Evolutionary conservation across 2,888 invertebrate genomes (phyloP).

Genomic region (Ornithoptera priamus): DNA sequence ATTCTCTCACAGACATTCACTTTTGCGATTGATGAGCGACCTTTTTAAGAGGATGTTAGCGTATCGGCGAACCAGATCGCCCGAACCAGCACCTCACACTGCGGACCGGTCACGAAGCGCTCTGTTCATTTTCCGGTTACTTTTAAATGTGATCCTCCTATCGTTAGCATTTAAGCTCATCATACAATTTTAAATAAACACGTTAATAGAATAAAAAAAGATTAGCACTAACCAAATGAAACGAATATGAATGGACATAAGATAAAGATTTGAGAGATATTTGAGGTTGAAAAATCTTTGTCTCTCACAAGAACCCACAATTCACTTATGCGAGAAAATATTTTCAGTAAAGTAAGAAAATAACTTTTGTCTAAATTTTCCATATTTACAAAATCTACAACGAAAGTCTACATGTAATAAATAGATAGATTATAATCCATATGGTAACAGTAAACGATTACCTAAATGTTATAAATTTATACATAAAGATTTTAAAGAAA

Average conservation of each 20-base stretch:
- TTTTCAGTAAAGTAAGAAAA: no score
- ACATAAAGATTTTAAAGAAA: not conserved
- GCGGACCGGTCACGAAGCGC: conserved; percentile 33
- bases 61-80: no score
- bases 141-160: conserved; percentile 10
- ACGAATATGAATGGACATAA: not conserved
- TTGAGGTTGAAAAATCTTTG: no score
- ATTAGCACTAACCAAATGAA: not conserved
- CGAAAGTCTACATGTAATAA: no score
- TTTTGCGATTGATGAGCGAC: conserved; percentile 31
- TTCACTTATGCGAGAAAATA: no score
- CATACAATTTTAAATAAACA: not conserved
- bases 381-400: not conserved
- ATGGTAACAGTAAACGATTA: no score
- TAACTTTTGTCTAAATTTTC: not conserved
- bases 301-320: no score
- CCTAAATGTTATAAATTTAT: no score
- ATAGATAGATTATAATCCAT: no score
- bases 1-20: conserved; percentile 34
- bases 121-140: conserved; percentile 18
- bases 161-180: not conserved
- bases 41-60: conserved; percentile 31
- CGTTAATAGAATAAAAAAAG: not conserved
- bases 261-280: no score
- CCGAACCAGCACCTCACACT: conserved; percentile 33